phyloP scores from a whole-genome alignment of 2,113 vertebrate genomes.

The Colaptes auratus region DNA sequence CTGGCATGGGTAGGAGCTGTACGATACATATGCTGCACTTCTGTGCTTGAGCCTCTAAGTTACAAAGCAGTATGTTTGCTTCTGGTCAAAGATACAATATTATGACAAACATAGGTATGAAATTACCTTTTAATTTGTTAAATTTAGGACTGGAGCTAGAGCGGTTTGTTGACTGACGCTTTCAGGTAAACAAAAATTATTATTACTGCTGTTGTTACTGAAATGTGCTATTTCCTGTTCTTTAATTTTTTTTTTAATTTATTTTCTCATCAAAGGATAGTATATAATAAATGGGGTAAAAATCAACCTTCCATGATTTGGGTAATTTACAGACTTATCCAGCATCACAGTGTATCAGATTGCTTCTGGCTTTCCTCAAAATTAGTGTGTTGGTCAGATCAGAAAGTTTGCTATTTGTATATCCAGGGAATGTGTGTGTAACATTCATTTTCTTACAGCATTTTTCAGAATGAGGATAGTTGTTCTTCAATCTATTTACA shows the following conservation, averaged over 20 bases:
- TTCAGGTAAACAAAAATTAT: background rate
- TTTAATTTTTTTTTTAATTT: background rate
- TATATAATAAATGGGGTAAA: background rate
- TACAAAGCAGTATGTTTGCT: background rate
- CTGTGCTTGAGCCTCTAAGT: background rate
- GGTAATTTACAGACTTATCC: background rate
- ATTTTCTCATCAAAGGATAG: background rate
- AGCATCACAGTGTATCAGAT: conserved; percentile 38
- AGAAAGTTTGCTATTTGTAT: conserved; percentile 63
- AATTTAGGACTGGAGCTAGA: background rate
- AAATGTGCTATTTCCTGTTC: background rate
- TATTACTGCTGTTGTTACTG: background rate
- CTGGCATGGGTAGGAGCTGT: background rate
- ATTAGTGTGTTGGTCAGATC: conserved; percentile 61
- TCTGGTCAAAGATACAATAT: background rate
- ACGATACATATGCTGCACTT: rapidly evolving
- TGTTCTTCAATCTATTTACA: conserved; percentile 56
- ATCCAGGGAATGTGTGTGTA: conserved; percentile 23
- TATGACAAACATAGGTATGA: background rate
- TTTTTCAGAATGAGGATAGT: conserved; percentile 35
- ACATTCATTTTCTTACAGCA: conserved; percentile 44
- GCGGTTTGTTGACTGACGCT: background rate
- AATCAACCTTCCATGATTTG: background rate
- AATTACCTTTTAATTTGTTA: background rate
- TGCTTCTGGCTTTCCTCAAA: conserved; percentile 57